Evolutionary conservation across 2,113 vertebrate genomes (phyloP).

Genomic region (Gobiocypris rarus): DNA sequence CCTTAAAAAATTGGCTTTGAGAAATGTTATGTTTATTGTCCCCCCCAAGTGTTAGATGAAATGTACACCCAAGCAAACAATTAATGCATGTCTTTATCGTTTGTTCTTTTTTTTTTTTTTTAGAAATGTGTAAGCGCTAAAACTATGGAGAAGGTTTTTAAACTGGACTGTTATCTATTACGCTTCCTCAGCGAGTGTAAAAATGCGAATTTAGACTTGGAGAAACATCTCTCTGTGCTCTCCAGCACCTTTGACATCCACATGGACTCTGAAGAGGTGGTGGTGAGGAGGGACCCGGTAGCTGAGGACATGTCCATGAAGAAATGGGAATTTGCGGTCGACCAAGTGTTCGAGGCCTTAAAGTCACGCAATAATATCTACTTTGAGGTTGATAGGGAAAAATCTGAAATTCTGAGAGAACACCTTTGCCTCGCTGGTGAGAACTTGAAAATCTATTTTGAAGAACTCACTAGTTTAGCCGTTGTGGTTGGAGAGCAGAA

Average conservation of each 20-base stretch:
- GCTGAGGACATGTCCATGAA: conserved; percentile 31
- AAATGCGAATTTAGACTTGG: conserved; percentile 45
- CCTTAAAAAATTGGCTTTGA: no score
- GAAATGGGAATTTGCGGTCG: conserved; percentile 58
- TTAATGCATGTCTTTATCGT: background rate
- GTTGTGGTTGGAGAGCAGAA: conserved; percentile 64
- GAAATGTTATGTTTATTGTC: no score
- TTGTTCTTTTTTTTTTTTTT: conserved; percentile 17
- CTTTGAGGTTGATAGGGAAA: conserved; percentile 54
- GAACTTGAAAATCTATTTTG: conserved; percentile 58
- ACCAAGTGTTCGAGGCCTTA: conserved; percentile 37
- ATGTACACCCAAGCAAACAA: no score
- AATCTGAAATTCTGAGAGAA: conserved; percentile 36
- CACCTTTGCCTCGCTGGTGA: conserved; percentile 18
- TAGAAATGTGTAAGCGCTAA: conserved; percentile 32
- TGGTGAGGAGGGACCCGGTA: conserved; percentile 57
- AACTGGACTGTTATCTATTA: conserved; percentile 56
- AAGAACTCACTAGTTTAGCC: conserved; percentile 22
- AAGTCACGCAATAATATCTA: conserved; percentile 47
- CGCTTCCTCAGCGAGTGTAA: conserved; percentile 62
- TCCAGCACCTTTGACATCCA: conserved; percentile 52
- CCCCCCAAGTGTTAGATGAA: no score
- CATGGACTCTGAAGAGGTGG: conserved; percentile 53
- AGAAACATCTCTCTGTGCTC: conserved; percentile 55
- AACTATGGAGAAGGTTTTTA: conserved; percentile 56